Evolutionary conservation across 2,888 invertebrate species (phyloP).

Genomic region (Dioctria linearis): DNA sequence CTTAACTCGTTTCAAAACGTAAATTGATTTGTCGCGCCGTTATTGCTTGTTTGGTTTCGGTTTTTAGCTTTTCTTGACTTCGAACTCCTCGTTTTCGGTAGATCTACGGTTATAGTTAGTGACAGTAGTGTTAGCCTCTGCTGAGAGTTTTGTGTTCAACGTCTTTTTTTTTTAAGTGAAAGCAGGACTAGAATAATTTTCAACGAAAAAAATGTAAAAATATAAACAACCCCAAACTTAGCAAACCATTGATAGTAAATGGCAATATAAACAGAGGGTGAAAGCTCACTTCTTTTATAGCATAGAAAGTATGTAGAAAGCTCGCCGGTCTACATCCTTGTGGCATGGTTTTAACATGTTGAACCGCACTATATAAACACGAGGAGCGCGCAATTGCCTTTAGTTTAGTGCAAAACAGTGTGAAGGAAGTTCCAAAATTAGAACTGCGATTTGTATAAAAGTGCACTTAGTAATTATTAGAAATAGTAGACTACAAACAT

Average conservation of each 20-base stretch:
- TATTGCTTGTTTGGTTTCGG: constrained; percentile 39
- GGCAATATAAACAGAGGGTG: constrained; percentile 10
- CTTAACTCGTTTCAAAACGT: constrained; percentile 5
- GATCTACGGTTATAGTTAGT: no score
- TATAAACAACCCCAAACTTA: constrained; percentile 6
- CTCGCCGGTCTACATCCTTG: constrained; percentile 27
- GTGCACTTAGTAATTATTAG: constrained; percentile 24
- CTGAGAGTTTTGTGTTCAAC: no score
- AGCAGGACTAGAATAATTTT: constrained; percentile 11
- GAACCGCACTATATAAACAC: constrained; percentile 35
- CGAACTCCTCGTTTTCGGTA: no score
- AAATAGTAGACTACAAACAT: neutral
- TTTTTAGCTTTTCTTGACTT: no score
- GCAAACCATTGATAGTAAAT: neutral
- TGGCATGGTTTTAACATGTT: constrained; percentile 34
- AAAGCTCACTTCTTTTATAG: neutral
- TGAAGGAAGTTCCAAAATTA: constrained; percentile 16
- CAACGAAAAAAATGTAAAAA: neutral
- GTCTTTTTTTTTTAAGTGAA: neutral
- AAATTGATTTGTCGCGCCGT: constrained; percentile 58
- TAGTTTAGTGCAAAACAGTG: constrained; percentile 7
- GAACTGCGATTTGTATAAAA: constrained; percentile 11
- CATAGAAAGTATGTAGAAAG: no score
- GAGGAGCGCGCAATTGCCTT: constrained; percentile 14
- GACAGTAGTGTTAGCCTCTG: no score